phyloP scores from a whole-genome alignment of 2,113 vertebrate genomes.

The Procavia capensis region DNA sequence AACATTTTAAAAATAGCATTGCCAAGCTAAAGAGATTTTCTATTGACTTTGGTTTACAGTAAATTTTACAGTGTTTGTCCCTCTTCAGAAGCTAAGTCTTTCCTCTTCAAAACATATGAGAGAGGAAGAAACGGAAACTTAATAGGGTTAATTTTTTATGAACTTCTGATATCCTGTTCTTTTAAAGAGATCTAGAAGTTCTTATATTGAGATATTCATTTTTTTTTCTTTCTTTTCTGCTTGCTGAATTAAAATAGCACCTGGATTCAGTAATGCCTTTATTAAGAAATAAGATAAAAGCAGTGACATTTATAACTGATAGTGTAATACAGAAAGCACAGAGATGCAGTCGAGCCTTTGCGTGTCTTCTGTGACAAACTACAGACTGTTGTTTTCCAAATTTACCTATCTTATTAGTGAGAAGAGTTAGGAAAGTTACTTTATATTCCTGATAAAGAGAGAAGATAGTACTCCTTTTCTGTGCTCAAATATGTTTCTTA shows the following conservation, averaged over 20 bases:
- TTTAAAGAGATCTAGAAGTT: neutral
- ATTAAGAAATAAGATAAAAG: neutral
- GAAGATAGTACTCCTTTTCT: neutral
- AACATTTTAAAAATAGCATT: neutral
- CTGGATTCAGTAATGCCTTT: neutral
- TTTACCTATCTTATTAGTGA: neutral
- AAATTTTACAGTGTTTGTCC: neutral
- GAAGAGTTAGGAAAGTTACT: neutral
- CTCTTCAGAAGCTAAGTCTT: neutral
- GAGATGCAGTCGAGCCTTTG: neutral
- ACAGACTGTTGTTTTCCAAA: neutral
- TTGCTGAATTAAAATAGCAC: neutral
- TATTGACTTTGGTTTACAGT: slow-evolving; percentile 20
- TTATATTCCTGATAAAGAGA: neutral
- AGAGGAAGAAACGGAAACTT: neutral
- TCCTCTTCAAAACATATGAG: neutral
- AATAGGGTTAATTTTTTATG: neutral
- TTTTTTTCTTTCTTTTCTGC: slow-evolving; percentile 1
- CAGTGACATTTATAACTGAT: neutral
- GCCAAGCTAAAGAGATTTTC: slow-evolving; percentile 8
- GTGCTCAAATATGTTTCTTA: neutral
- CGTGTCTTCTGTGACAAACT: neutral
- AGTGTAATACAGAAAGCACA: neutral
- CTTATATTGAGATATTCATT: neutral
- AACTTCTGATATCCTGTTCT: neutral